Conservation (phyloP, 1,140 invertebrate species). For the Onthophagus taurus region DNA sequence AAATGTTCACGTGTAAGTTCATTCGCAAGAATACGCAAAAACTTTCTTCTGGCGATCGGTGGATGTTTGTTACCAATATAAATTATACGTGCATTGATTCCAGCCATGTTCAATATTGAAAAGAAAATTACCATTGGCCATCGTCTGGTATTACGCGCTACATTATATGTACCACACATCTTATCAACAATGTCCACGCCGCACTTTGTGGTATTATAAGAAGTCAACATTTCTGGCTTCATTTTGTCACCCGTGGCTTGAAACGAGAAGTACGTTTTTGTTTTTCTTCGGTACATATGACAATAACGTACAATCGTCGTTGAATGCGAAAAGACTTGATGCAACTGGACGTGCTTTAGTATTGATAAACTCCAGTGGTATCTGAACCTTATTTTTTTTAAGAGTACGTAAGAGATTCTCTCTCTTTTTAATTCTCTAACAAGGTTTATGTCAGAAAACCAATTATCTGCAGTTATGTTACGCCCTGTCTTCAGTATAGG, state of each 20-base stretch:
- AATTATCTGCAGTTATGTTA: constrained; percentile 29
- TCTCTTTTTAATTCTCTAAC: constrained; percentile 25
- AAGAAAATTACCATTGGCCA: constrained; percentile 45
- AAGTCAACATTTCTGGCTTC: constrained; percentile 36
- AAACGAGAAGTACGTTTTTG: constrained; percentile 30
- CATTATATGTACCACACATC: constrained; percentile 23
- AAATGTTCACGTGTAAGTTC: too few relatives aligned
- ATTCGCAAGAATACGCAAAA: too few relatives aligned
- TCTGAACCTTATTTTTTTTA: constrained; percentile 30
- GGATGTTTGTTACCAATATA: constrained; percentile 16
- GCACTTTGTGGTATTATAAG: constrained; percentile 34
- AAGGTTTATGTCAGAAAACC: constrained; percentile 23
- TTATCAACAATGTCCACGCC: constrained; percentile 35
- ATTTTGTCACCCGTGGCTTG: constrained; percentile 20
- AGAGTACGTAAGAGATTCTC: constrained; percentile 24
- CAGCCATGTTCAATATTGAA: constrained; percentile 41
- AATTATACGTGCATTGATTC: constrained; percentile 41
- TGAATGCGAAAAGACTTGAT: constrained; percentile 29
- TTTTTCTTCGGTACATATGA: constrained; percentile 29
- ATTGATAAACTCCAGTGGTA: constrained; percentile 29
- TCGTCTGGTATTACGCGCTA: constrained; percentile 39
- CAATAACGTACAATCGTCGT: constrained; percentile 22
- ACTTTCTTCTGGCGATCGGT: constrained; percentile 2
- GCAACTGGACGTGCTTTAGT: constrained; percentile 18
- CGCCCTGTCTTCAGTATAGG: constrained; percentile 20